Evolutionary conservation across 2,888 invertebrate species (phyloP), one percentile per base, ranked within the genome.

Genomic region (Pachydiplax longipennis): DNA sequence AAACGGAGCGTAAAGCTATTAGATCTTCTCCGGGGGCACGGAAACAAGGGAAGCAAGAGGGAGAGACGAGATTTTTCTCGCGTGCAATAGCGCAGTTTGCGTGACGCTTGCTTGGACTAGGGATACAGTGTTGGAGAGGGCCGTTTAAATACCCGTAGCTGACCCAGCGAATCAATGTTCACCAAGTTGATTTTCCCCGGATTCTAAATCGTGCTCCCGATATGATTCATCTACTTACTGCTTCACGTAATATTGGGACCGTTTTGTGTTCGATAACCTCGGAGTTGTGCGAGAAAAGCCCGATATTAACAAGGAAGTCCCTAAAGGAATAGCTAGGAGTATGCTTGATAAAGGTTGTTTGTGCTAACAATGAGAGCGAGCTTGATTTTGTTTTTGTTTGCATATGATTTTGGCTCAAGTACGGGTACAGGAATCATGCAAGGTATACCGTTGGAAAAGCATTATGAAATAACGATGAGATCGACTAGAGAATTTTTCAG

Each of bases 1-100:
- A 15, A 18, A 53, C 18, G 53, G 53, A 61, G n/a, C 61, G 61
- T 61, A 61, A 61, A n/a, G 73, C 73, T 73, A 73, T 73, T 73
- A 73, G 73, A 73, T 73, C 73, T 73, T 73, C 73, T 8, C 25
- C n/a, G 25, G 31, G 31, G 25, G 73, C 73, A 73, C 73, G 73
- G 25, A 73, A 73, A 73, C 73, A 73, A 31, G 31, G 31, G 37
- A 12, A 48, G 58, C 13, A 31, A 35, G 31, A 87, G 31, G n/a
- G 58, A 15, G 87, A 12, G 37, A 61, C n/a, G 87, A 35, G 87
- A 87, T 87, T 87, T 61, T 35, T 87, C 87, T 87, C 61, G 87
- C 87, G 87, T 87, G 87, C 58, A 22, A 31, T 61, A 37, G 61
- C 61, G 87, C 61, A 58, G 35, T 87, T 87, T 58, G 61, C 87